phyloP scores from a whole-genome alignment of 2,797 vertebrate genomes.

The Cottoperca gobio region DNA sequence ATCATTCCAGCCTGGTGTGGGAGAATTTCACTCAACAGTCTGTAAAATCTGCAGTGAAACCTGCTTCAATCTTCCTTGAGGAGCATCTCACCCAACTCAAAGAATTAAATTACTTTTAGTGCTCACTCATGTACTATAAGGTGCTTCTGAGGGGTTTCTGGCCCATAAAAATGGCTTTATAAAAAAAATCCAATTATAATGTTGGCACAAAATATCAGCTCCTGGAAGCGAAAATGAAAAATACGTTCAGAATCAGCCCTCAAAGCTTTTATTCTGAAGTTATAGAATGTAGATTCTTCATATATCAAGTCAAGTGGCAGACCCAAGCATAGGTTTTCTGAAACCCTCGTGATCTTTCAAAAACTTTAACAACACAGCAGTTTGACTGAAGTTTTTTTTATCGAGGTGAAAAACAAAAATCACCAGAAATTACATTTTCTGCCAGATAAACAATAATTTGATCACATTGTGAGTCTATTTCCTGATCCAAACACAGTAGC shows the following conservation, averaged over 20 bases:
- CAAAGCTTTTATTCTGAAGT: slow-evolving; percentile 4
- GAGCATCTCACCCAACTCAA: slow-evolving; percentile 30
- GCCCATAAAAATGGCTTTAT: slow-evolving; percentile 39
- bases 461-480: not conserved
- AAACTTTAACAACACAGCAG: not conserved
- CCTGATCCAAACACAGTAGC: not conserved
- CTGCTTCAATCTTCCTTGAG: slow-evolving; percentile 35
- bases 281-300: not conserved
- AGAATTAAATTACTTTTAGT: slow-evolving; percentile 52
- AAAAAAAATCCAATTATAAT: slow-evolving; percentile 40
- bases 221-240: slow-evolving; percentile 3
- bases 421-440: not conserved
- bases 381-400: not conserved
- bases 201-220: slow-evolving; percentile 15
- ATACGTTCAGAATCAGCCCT: not conserved
- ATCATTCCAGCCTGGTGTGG: slow-evolving; percentile 40
- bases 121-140: slow-evolving; percentile 39
- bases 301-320: too few relatives aligned
- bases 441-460: not conserved
- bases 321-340: too few relatives aligned
- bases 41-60: slow-evolving; percentile 49
- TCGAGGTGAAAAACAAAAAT: not conserved
- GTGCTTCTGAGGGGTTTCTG: slow-evolving; percentile 24
- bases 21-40: slow-evolving; percentile 46
- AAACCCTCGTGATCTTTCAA: not conserved